These are phyloP conservation scores for Anableps anableps DNA, from an alignment of 2,797 vertebrate genomes.

Conservation along the genomic window DNA sequence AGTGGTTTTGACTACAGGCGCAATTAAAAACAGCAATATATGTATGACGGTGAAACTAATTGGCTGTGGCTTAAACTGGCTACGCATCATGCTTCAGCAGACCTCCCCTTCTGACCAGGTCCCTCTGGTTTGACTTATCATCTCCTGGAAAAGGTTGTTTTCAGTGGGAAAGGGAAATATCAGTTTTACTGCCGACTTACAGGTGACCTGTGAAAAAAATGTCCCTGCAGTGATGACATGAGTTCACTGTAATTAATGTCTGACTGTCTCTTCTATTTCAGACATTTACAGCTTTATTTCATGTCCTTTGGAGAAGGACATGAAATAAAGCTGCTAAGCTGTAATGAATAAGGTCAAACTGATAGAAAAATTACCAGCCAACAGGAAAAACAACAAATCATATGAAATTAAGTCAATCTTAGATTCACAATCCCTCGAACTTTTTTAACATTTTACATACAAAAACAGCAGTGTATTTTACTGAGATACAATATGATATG, in stretches of 20 bases:
- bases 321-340: not conserved
- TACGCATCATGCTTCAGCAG: conserved; percentile 41
- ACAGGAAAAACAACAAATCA: conserved; percentile 16
- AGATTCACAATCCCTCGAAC: not conserved
- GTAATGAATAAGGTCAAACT: not conserved
- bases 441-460: not conserved
- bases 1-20: not conserved
- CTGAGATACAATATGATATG: not conserved
- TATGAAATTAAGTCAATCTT: conserved; percentile 39
- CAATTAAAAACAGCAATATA: conserved; percentile 23
- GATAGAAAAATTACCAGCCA: not conserved
- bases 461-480: not conserved
- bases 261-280: not conserved
- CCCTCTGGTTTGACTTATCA: conserved; percentile 29
- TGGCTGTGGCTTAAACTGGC: conserved; percentile 19
- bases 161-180: conserved; percentile 36
- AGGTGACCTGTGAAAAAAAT: conserved; percentile 23
- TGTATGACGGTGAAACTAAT: conserved; percentile 38
- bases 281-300: not conserved
- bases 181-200: conserved; percentile 17
- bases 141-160: conserved; percentile 48
- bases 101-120: conserved; percentile 38
- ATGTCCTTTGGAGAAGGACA: not conserved
- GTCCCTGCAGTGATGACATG: conserved; percentile 7
- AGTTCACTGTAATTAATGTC: conserved; percentile 31